A percentile compares a stretch with the other conserved stretches of the same genome.
Conservation (phyloP, 2,797 vertebrate genomes). For the Smutsia gigantea region DNA sequence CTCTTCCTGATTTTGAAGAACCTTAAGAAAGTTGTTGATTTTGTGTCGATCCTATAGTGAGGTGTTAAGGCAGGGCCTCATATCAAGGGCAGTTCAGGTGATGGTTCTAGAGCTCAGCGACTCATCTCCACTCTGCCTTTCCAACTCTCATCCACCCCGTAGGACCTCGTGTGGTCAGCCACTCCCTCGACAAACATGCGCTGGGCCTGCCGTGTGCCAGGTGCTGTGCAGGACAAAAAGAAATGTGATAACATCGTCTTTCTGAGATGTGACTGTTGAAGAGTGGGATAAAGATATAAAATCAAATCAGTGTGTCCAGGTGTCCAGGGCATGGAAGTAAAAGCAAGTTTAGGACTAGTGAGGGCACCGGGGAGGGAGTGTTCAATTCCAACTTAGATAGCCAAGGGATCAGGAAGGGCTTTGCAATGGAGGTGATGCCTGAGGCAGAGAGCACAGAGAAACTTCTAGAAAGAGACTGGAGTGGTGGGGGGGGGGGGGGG, state of each 20-base stretch:
- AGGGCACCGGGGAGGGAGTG: fast-evolving
- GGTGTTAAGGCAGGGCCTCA: not conserved
- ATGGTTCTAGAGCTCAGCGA: not conserved
- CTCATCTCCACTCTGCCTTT: not conserved
- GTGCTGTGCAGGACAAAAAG: not conserved
- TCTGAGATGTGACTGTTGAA: not conserved
- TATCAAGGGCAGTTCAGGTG: not conserved
- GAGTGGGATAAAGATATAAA: not conserved
- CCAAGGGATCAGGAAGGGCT: not conserved
- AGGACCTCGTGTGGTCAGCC: not conserved
- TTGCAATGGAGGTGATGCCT: not conserved
- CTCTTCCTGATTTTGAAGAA: not conserved
- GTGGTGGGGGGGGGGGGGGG: no score
- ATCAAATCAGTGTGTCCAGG: not conserved
- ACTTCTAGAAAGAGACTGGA: not conserved
- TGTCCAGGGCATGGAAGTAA: not conserved
- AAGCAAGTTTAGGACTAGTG: not conserved
- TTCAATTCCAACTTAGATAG: not conserved
- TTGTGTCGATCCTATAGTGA: not conserved
- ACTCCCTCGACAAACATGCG: not conserved
- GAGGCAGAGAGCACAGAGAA: not conserved
- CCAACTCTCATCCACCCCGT: no score
- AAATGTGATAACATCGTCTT: not conserved
- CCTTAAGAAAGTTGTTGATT: not conserved
- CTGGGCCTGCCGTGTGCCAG: not conserved